These are phyloP conservation scores for Capreolus pygargus DNA, from an alignment of 2,113 vertebrate genomes.

Conservation along the genomic window DNA sequence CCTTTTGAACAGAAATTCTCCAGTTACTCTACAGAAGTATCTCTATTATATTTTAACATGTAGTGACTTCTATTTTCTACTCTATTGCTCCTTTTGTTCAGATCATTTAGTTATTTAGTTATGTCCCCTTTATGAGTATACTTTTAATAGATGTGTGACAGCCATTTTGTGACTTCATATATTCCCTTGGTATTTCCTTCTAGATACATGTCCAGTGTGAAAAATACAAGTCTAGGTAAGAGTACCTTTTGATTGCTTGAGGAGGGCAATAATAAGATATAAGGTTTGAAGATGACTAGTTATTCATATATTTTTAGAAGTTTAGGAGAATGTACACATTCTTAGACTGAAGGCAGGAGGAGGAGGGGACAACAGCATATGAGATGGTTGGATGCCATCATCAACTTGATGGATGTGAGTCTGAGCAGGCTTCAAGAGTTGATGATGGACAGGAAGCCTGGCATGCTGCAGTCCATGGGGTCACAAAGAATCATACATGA, in stretches of 20 bases:
- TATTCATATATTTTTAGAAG: not conserved
- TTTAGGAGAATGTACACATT: not conserved
- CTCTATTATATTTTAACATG: not conserved
- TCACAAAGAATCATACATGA: fast-evolving
- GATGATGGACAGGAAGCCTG: not conserved
- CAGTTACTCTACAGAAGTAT: not conserved
- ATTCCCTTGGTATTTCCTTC: not conserved
- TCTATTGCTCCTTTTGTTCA: not conserved
- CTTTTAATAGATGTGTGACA: not conserved
- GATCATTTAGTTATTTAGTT: not conserved
- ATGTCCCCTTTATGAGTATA: not conserved
- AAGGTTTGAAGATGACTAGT: not conserved
- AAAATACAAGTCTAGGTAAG: not conserved
- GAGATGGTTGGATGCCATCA: not conserved
- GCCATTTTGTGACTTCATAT: not conserved
- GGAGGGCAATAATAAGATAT: not conserved
- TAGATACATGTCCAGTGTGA: not conserved
- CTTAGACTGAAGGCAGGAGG: not conserved
- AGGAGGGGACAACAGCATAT: fast-evolving
- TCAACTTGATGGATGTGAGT: not conserved
- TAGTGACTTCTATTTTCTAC: not conserved
- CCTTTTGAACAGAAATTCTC: not conserved
- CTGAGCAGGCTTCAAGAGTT: not conserved
- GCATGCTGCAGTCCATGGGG: not conserved
- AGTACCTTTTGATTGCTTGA: not conserved